A percentile compares a stretch with the other conserved stretches of the same genome.
These are phyloP conservation scores for Pardosa pseudoannulata DNA, from an alignment of 2,888 invertebrate genomes.

Conservation along the genomic window DNA sequence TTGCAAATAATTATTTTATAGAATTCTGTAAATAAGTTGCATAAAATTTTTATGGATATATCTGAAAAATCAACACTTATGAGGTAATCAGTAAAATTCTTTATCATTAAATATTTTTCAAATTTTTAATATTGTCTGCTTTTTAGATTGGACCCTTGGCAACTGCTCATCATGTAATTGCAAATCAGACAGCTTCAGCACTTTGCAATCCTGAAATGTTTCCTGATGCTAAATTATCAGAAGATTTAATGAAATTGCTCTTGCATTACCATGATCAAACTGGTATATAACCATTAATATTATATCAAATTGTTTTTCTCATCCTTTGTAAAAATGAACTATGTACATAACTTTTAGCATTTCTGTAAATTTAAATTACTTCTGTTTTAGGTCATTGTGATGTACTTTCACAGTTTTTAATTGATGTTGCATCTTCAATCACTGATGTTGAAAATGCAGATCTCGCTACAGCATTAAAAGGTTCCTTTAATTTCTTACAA, in stretches of 20 bases:
- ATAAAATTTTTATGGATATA: too few relatives aligned
- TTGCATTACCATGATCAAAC: constrained; percentile 50
- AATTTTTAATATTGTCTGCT: too few relatives aligned
- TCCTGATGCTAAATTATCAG: constrained; percentile 49
- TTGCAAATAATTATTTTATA: too few relatives aligned
- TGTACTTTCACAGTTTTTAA: constrained; percentile 43
- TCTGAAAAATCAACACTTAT: too few relatives aligned
- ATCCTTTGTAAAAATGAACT: too few relatives aligned
- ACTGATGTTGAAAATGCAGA: constrained; percentile 28
- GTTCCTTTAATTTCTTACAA: constrained; percentile 47
- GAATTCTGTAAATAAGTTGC: too few relatives aligned
- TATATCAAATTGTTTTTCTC: too few relatives aligned
- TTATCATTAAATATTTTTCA: too few relatives aligned
- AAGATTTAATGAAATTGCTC: constrained; percentile 61
- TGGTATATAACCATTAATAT: constrained; percentile 42
- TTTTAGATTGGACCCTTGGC: constrained; percentile 45
- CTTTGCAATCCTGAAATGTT: constrained; percentile 67
- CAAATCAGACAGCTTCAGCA: constrained; percentile 54
- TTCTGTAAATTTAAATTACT: too few relatives aligned
- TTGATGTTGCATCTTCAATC: constrained; percentile 43
- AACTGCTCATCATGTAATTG: constrained; percentile 59
- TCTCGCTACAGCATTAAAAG: constrained; percentile 28
- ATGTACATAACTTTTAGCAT: too few relatives aligned
- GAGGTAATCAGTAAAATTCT: too few relatives aligned
- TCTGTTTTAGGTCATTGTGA: constrained; percentile 62